phyloP scores from a whole-genome alignment of 2,797 vertebrate genomes.

The Oryzias dopingdopingensis region DNA sequence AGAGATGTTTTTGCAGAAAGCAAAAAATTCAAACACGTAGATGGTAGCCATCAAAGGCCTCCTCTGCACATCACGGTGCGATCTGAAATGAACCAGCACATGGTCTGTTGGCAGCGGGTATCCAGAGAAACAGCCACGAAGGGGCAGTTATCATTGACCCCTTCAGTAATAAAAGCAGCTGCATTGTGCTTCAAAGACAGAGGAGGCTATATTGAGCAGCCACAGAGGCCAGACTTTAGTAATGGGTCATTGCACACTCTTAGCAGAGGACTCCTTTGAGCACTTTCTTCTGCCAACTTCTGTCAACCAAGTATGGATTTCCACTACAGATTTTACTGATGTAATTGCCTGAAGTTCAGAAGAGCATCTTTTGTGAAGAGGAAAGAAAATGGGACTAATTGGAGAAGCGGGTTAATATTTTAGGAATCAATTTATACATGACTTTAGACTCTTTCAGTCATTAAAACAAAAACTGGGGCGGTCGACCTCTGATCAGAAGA shows the following conservation, averaged over 20 bases:
- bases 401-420: slow-evolving; percentile 5
- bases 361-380: slow-evolving; percentile 34
- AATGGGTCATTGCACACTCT: slow-evolving; percentile 66
- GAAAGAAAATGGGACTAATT: slow-evolving; percentile 17
- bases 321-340: slow-evolving; percentile 35
- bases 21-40: slow-evolving; percentile 1
- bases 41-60: slow-evolving; percentile 4
- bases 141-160: slow-evolving; percentile 61
- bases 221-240: slow-evolving; percentile 56
- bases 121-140: slow-evolving; percentile 44
- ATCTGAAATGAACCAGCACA: slow-evolving; percentile 32
- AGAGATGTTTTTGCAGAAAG: slow-evolving; percentile 28
- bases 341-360: slow-evolving; percentile 53
- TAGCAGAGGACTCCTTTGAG: slow-evolving; percentile 52
- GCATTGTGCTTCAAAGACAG: slow-evolving; percentile 42
- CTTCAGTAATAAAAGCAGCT: slow-evolving; percentile 51
- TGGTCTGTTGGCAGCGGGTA: slow-evolving; percentile 17
- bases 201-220: slow-evolving; percentile 43
- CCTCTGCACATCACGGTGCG: slow-evolving; percentile 14
- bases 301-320: slow-evolving; percentile 32
- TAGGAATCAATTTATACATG: slow-evolving; percentile 1
- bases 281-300: slow-evolving; percentile 39
- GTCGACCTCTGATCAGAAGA: too few relatives aligned
- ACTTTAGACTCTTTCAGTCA: not conserved
- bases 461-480: not conserved